Evolutionary conservation across 1,140 invertebrate genomes (phyloP).

Genomic region (Lepidotrigona ventralis): DNA sequence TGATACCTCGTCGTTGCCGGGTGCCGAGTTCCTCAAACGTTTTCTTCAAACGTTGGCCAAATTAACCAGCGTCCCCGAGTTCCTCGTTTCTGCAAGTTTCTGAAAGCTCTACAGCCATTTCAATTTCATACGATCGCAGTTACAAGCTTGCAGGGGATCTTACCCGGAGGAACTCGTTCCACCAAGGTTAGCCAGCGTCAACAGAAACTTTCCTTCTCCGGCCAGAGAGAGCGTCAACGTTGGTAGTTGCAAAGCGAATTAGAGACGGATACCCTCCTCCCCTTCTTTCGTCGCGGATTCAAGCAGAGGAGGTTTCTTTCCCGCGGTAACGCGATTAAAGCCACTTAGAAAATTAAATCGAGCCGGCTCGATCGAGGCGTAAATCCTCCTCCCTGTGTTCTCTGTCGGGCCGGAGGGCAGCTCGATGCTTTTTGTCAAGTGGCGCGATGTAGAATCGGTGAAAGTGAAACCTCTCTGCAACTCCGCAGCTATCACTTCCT

Average conservation of each 20-base stretch:
- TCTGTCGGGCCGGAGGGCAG: neutral
- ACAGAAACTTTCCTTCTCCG: neutral
- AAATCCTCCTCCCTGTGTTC: slow-evolving; percentile 1
- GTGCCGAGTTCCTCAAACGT: too few relatives aligned
- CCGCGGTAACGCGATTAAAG: neutral
- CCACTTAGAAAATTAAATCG: slow-evolving; percentile 40
- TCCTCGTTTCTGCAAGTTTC: neutral
- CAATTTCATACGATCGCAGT: too few relatives aligned
- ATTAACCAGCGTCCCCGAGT: too few relatives aligned
- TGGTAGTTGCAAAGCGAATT: neutral
- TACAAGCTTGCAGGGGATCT: neutral
- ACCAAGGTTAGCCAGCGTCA: neutral
- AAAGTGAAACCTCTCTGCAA: slow-evolving; percentile 31
- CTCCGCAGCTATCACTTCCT: slow-evolving; percentile 3
- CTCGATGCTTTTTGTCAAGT: slow-evolving; percentile 53
- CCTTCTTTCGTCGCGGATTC: neutral
- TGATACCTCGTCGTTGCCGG: neutral
- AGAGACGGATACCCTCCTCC: neutral
- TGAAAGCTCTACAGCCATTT: too few relatives aligned
- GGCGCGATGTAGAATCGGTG: slow-evolving; percentile 28
- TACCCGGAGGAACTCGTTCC: neutral
- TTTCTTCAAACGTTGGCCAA: too few relatives aligned
- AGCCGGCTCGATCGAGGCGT: neutral
- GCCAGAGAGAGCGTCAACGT: too few relatives aligned
- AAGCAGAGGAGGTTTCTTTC: neutral